phyloP scores from a whole-genome alignment of 2,113 vertebrate species.

The Sterrhoptilus dennistouni region DNA sequence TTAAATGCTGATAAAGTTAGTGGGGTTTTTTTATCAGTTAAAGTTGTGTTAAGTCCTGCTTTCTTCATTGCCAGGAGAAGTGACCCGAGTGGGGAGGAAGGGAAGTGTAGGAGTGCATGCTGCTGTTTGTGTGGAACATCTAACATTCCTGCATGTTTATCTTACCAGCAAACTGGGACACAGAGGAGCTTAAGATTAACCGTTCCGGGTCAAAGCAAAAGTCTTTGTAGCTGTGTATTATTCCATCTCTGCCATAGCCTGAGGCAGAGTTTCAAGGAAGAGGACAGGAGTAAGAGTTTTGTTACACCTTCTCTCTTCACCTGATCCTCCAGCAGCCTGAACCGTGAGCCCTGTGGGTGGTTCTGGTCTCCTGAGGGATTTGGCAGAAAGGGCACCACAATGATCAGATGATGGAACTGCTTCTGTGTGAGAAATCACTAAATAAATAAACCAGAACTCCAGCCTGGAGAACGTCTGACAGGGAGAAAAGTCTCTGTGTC shows the following conservation, averaged over 20 bases:
- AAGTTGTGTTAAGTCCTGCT: neutral
- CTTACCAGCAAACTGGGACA: neutral
- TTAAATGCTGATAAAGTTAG: neutral
- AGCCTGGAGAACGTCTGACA: neutral
- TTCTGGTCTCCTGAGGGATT: neutral
- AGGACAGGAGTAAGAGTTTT: neutral
- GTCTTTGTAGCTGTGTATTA: neutral
- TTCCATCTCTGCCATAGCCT: neutral
- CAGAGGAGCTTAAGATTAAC: neutral
- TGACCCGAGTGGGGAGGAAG: neutral
- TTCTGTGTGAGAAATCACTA: neutral
- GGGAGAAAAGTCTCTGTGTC: neutral
- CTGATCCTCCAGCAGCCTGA: neutral
- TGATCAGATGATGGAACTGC: neutral
- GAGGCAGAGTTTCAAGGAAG: neutral
- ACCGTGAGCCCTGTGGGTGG: neutral
- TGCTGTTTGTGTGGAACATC: neutral
- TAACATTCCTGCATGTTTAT: neutral
- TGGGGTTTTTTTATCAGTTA: neutral
- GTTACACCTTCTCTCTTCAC: neutral
- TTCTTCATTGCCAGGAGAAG: neutral
- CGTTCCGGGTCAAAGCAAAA: neutral
- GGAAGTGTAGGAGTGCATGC: neutral
- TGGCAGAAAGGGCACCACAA: neutral
- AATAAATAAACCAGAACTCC: neutral